These are phyloP conservation scores for Incurvaria masculella DNA, from an alignment of 2,888 invertebrate genomes.

Conservation along the genomic window DNA sequence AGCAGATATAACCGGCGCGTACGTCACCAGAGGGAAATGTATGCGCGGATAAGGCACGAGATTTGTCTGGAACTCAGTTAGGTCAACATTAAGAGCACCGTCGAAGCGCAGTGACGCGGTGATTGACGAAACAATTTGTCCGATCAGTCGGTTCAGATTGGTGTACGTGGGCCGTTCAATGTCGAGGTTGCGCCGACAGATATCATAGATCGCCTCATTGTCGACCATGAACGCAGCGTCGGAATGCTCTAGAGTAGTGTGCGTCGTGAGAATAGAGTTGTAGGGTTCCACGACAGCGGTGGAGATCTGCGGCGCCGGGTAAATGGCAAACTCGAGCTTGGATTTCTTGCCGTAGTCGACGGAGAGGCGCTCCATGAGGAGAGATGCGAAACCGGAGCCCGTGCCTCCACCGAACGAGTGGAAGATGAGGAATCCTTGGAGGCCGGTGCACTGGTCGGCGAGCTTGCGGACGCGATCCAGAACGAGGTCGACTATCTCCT, in stretches of 20 bases:
- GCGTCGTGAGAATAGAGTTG: slow-evolving; percentile 87
- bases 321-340: slow-evolving; percentile 91
- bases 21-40: no score
- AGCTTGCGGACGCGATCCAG: no score
- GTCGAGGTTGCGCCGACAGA: slow-evolving; percentile 81
- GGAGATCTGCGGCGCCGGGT: slow-evolving; percentile 89
- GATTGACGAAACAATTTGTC: slow-evolving; percentile 83
- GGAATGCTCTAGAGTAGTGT: slow-evolving; percentile 84
- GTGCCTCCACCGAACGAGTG: slow-evolving; percentile 87
- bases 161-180: slow-evolving; percentile 93
- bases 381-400: slow-evolving; percentile 82
- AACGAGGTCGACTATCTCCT: slow-evolving; percentile 79
- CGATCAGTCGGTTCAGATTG: slow-evolving; percentile 84
- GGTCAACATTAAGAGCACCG: slow-evolving; percentile 81
- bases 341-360: slow-evolving; percentile 95
- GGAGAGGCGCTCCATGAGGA: slow-evolving; percentile 83
- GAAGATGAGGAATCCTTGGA: slow-evolving; percentile 90
- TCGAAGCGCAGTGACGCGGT: slow-evolving; percentile 81
- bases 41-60: no score
- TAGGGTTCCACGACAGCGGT: slow-evolving; percentile 92
- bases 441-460: no score
- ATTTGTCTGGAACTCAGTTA: slow-evolving; percentile 82
- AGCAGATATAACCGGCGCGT: slow-evolving; percentile 83
- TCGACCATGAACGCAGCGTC: no score
- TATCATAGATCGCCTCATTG: no score